Evolutionary conservation across 2,888 invertebrate genomes (phyloP), one percentile per base, ranked within the genome.

Genomic region (Sipha maydis): DNA sequence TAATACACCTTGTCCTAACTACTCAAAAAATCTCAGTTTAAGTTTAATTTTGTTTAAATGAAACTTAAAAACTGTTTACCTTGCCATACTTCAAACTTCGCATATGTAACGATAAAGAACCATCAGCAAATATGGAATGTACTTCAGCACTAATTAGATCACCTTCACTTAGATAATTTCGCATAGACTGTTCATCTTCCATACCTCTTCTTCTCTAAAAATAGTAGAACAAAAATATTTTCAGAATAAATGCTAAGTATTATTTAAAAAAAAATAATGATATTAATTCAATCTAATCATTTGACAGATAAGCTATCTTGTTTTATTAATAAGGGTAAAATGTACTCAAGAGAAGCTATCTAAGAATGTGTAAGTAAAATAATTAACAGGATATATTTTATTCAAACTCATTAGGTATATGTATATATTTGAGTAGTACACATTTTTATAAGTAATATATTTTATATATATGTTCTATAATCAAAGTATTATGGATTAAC

Each of bases 121-220:
- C 98, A 93, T 99, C 99, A 84, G 95, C 82, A 76, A 90, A 94
- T 9, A 98, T 94, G 91, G 95, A 97, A 92, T 99, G 98, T 0
- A 99, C 99, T 93, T 99, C 99, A 9, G 99, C 99, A 92, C 98
- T 98, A 89, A 99, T 97, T 1, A 99, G 93, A 92, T 99, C 99
- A 31, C 98, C 98, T 92, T 98, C 98, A 21, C 90, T 95, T 80
- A 99, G 93, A 92, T 98, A 98, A 90, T 96, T 95, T 86, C 99
- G 93, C 99, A 99, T 99, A 94, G 97, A 96, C 91, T 98, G 96
- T 92, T 99, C 99, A 93, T 99, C 99, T 93, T 99, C 98, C 9
- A 95, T 96, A 7, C 97, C 97, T 91, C 98, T 94, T 86, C 98
- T 93, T 90, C 99, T 94, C 95, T 97, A 91, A 28, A 92, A n/a